These are phyloP conservation scores for Mycogona germanica DNA, from an alignment of 2,888 invertebrate genomes.

Conservation along the genomic window DNA sequence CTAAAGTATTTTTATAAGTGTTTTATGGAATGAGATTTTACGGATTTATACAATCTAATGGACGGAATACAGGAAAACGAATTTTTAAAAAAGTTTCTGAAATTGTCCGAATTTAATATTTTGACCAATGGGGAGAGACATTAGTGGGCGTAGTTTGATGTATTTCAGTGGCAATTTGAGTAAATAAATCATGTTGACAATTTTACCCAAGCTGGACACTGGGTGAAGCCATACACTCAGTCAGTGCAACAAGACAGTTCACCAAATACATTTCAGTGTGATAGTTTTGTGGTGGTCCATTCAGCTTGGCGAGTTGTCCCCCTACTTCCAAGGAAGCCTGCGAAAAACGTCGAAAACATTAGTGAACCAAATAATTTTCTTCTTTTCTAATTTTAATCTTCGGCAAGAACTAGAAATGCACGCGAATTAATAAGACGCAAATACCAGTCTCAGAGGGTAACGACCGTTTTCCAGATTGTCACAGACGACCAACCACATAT, in stretches of 20 bases:
- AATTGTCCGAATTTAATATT: too few species aligned
- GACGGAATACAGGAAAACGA: too few species aligned
- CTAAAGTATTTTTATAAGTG: too few species aligned
- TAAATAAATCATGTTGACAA: too few species aligned
- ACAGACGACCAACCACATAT: conserved; percentile 2
- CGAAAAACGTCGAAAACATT: background rate
- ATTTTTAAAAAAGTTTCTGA: too few species aligned
- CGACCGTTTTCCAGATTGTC: background rate
- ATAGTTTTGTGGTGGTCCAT: background rate
- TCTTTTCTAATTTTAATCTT: background rate
- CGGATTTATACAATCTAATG: too few species aligned
- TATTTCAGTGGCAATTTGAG: too few species aligned
- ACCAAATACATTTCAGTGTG: background rate
- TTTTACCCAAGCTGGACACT: too few species aligned
- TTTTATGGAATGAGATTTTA: too few species aligned
- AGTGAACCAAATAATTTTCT: background rate
- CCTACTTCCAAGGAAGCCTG: conserved; percentile 1
- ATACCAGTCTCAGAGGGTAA: background rate
- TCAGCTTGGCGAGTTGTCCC: background rate
- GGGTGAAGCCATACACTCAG: background rate
- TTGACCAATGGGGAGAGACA: too few species aligned
- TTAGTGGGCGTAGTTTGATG: too few species aligned
- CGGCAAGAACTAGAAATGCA: background rate
- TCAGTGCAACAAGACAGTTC: background rate
- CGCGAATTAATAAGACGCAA: too few species aligned